Base-by-base conservation (phyloP, 2,113 vertebrate genomes). In the Epinephelus lanceolatus region DNA sequence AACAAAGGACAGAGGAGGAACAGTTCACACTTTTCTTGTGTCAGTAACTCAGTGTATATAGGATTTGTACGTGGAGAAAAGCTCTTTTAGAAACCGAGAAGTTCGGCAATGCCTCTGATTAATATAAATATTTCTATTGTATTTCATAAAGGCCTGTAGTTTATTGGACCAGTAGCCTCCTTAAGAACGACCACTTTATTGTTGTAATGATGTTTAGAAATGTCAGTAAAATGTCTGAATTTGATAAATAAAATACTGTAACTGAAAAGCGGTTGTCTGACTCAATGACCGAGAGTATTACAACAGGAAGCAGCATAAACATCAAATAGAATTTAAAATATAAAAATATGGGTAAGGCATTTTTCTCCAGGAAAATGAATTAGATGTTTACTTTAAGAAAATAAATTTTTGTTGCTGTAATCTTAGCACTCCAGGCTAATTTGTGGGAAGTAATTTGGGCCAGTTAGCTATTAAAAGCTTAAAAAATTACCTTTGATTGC, bases 61-160 rank as follows among this genome's bases (percentile, higher is more conserved):
- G 78, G 71, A 85, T 84, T 81, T 74, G 91, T 91, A 84, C 40
- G 70, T 82, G 90, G 89, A 90, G 77, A 88, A 89, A 93, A 95
- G 95, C 95, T 95, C 94, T 94, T 94, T 69, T 84, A 92, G 88
- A 88, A 87, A 80, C 76, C 0, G 30, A 86, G 49, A 86, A 67
- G 74, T 89, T 84, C 77, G 78, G 86, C 77, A 52, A 71, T 82
- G 88, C 78, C 78, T 88, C 69, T 82, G 79, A 92, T 86, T 92
- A 94, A 94, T 94, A 93, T 92, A 92, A 93, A 92, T 93, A 93
- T 91, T 92, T 92, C 73, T 89, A 91, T 85, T 87, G 79, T 91
- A 80, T 92, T 86, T 83, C 78, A 72, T 78, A 76, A 77, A 88
- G 71, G 71, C 69, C 68, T 76, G 84, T 94, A 93, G 93, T 80